Evolutionary conservation across 2,113 vertebrate species (phyloP), one percentile per base, ranked within the genome.

Genomic region (Alaudala cheleensis): DNA sequence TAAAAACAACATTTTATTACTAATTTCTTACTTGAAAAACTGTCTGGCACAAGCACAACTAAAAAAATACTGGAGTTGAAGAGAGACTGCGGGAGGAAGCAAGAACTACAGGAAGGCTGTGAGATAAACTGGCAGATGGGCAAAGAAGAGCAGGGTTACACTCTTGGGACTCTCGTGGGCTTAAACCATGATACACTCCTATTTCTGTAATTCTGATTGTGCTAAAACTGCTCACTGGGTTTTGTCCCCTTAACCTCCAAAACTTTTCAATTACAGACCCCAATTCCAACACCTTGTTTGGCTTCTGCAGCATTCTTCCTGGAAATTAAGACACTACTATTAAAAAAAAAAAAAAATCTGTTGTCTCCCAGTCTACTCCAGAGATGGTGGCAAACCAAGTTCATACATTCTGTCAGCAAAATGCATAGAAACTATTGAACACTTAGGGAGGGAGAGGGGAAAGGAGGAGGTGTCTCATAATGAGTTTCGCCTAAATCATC

Each of bases 121-220:
- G 66, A 82, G 67, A 61, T 44, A 39, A 26, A 58, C 44, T 24
- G 33, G 24, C 13, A 86, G 12, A 29, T 69, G 51, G 33, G 23
- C 11, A 83, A 74, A 50, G 58, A 54, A 57, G 79, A 81, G 34
- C 22, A 65, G 15, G 4, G 10, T 81, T 33, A 14, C 10, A 31
- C 5, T 70, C 39, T 21, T 44, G 34, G 31, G 10, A 33, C 18
- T 54, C 31, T 42, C 0, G 0, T 11, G 34, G 18, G 10, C 17
- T 54, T 49, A 76, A 76, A 69, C 21, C n/a, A n/a, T 11, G 29
- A 28, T 20, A 24, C 9, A 26, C 5, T 76, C 28, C 5, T 77
- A 11, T 70, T 90, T 73, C 44, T 74, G 6, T 23, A 65, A 11
- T 73, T 77, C 39, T 79, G 39, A 6, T 12, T 81, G 70, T 39